phyloP scores from a whole-genome alignment of 2,888 invertebrate genomes.

The Nysson spinosus region DNA sequence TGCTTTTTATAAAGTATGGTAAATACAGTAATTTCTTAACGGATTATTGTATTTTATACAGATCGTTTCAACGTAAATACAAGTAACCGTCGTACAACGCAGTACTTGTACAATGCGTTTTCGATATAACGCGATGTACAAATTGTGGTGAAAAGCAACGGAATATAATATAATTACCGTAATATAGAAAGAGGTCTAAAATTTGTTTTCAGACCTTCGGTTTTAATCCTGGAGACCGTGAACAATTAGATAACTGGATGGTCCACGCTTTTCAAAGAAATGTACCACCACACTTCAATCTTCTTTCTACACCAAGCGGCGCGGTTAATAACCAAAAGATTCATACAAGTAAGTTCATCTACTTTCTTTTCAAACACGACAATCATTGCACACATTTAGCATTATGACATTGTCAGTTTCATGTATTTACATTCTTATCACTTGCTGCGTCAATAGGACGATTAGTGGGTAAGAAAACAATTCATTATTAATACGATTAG shows the following conservation, averaged over 20 bases:
- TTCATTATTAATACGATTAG: not conserved
- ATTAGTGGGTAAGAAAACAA: slow-evolving; percentile 53
- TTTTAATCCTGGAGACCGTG: slow-evolving; percentile 86
- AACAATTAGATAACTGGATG: slow-evolving; percentile 89
- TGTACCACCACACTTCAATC: slow-evolving; percentile 90
- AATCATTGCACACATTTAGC: too few species aligned
- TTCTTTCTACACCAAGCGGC: slow-evolving; percentile 79
- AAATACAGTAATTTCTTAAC: too few species aligned
- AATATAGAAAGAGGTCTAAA: too few species aligned
- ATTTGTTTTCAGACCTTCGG: slow-evolving; percentile 83
- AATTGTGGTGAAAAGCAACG: too few species aligned
- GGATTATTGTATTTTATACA: too few species aligned
- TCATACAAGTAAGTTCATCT: slow-evolving; percentile 65
- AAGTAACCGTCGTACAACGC: too few species aligned
- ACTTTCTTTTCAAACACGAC: too few species aligned
- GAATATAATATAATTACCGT: too few species aligned
- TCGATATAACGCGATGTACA: too few species aligned
- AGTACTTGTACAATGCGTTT: too few species aligned
- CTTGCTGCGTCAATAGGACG: slow-evolving; percentile 38
- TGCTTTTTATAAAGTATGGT: too few species aligned
- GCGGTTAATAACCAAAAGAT: slow-evolving; percentile 61
- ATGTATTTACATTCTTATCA: not conserved
- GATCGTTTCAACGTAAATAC: not conserved
- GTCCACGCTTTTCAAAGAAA: slow-evolving; percentile 90
- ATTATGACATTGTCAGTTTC: too few species aligned